phyloP scores from a whole-genome alignment of 1,140 invertebrate species.

The Saccostrea echinata region DNA sequence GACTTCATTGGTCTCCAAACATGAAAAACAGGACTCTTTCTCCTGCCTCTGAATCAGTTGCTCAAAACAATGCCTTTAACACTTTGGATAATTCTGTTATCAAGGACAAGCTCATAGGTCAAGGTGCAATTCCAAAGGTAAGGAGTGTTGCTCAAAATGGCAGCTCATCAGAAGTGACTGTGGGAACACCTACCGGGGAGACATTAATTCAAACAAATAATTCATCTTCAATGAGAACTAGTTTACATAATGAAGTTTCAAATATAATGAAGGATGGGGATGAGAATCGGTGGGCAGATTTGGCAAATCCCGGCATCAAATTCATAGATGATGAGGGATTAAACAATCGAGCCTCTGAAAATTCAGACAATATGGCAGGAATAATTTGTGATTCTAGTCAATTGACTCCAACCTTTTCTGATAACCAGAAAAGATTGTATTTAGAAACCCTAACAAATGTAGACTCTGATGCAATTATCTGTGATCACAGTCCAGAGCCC shows the following conservation, averaged over 20 bases:
- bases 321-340: constrained; percentile 79
- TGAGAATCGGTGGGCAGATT: constrained; percentile 76
- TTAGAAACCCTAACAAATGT: constrained; percentile 57
- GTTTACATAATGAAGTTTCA: constrained; percentile 54
- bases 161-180: constrained; percentile 36
- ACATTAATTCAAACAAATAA: constrained; percentile 38
- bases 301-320: constrained; percentile 76
- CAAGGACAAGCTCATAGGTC: constrained; percentile 64
- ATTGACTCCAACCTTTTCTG: constrained; percentile 62
- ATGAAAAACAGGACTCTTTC: constrained; percentile 64
- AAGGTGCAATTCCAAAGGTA: constrained; percentile 71
- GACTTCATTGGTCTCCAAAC: constrained; percentile 39
- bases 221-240: constrained; percentile 44
- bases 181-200: not conserved
- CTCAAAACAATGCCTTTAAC: constrained; percentile 70
- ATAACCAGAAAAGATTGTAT: constrained; percentile 70
- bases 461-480: constrained; percentile 14
- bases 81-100: constrained; percentile 56
- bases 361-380: constrained; percentile 69
- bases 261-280: constrained; percentile 51
- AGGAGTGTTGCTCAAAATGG: constrained; percentile 44
- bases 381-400: constrained; percentile 73
- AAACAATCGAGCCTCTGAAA: constrained; percentile 61
- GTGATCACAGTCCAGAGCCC: constrained; percentile 17
- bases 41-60: constrained; percentile 68